Percentiles rank a stretch among this genome's conserved stretches.
Evolutionary conservation across 2,797 vertebrate genomes (phyloP).

Genomic region (Spheniscus humboldti): DNA sequence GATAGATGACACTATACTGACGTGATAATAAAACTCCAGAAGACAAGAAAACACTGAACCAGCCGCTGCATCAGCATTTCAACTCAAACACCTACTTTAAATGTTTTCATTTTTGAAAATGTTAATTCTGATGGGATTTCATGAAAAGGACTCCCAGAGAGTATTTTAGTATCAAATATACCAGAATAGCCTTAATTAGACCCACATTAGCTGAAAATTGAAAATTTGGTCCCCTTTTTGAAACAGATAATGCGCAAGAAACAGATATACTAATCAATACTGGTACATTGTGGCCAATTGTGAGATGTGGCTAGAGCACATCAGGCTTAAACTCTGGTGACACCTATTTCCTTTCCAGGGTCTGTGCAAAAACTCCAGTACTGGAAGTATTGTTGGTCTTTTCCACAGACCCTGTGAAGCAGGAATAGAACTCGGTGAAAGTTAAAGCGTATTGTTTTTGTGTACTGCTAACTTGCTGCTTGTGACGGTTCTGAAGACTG

Average conservation of each 20-base stretch:
- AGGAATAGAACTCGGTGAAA: conserved; percentile 13
- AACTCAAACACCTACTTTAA: conserved; percentile 59
- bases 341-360: neutral
- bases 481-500: conserved; percentile 47
- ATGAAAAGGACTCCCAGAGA: conserved; percentile 70
- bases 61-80: conserved; percentile 42
- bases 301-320: conserved; percentile 17
- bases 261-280: conserved; percentile 3
- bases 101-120: conserved; percentile 83
- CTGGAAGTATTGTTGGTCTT: neutral
- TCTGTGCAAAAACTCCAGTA: neutral
- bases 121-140: conserved; percentile 71
- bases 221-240: conserved; percentile 62
- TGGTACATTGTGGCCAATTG: neutral
- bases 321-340: conserved; percentile 29
- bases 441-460: conserved; percentile 27
- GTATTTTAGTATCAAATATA: conserved; percentile 74
- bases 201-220: conserved; percentile 57
- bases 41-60: neutral
- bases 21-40: conserved; percentile 74
- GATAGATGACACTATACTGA: conserved; percentile 96
- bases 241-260: neutral
- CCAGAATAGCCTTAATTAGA: conserved; percentile 80
- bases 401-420: neutral
- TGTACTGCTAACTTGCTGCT: conserved; percentile 52